Evolutionary conservation across 2,888 invertebrate genomes (phyloP), one percentile per base, ranked within the genome.

Genomic region (Mesopsocus fuscifrons): DNA sequence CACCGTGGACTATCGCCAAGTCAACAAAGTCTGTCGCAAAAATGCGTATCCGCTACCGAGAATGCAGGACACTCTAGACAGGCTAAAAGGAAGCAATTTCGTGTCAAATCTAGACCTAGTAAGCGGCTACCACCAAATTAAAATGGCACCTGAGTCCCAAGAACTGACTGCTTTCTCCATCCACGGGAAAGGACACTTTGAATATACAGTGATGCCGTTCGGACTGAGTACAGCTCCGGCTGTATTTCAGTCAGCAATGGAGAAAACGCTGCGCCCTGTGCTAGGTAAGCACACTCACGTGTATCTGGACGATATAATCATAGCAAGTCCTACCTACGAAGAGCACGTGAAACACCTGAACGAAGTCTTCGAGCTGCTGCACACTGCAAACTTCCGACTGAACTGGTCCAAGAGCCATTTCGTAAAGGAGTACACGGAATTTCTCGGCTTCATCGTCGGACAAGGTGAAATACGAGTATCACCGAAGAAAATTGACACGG

Each of bases 21-120:
- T 56, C 0, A 56, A 56, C 30, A 21, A 40, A 2, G 41, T 46
- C 0, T 55, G 54, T 1, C 41, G 47, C 0, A 47, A 48, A 0
- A 52, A 54, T 42, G 11, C 48, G 2, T 51, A 52, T 35, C 53
- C 53, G 1, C 31, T 55, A 4, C 52, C 53, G 1, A 44, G 48
- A 16, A 45, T 54, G 11, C 26, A 47, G 9, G 53, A 55, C 16
- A 49, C 50, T 15, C 16, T 51, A 1, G 43, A 47, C 15, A 26
- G 45, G 9, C 33, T 56, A 2, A 23, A 31, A 4, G 17, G 32
- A 2, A 16, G 22, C 6, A 15, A 46, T 31, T 34, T 23, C 3
- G 34, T 45, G 11, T 22, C 23, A 8, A 40, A 31, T 2, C 11
- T 46, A 2, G 46, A 46, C 17, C 22, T 46, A 17, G 32, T 17